phyloP scores from a whole-genome alignment of 2,888 invertebrate species.

The Leptodirus hochenwartii region DNA sequence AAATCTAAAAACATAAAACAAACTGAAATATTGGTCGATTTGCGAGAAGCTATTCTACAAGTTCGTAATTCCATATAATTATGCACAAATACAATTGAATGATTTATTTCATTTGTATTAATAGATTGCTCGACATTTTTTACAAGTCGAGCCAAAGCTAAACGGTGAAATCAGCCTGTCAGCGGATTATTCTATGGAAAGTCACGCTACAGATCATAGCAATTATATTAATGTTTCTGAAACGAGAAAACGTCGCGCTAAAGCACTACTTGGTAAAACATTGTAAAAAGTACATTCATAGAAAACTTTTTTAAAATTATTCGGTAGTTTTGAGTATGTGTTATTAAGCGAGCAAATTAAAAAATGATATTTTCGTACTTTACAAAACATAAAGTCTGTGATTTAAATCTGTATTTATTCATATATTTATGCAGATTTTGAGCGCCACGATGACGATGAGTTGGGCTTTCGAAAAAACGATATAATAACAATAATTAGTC shows the following conservation, averaged over 20 bases:
- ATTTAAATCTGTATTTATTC: slow-evolving; percentile 1
- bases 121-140: slow-evolving; percentile 76
- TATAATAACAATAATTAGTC: slow-evolving; percentile 91
- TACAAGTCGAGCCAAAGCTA: slow-evolving; percentile 78
- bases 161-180: slow-evolving; percentile 59
- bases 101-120: slow-evolving; percentile 10
- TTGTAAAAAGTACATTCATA: too few species aligned
- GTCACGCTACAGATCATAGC: slow-evolving; percentile 85
- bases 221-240: slow-evolving; percentile 86
- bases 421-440: slow-evolving; percentile 53
- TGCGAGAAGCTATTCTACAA: slow-evolving; percentile 88
- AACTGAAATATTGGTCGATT: slow-evolving; percentile 95
- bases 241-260: slow-evolving; percentile 75
- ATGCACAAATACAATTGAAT: not conserved
- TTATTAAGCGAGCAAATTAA: too few species aligned
- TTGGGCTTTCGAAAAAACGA: slow-evolving; percentile 96
- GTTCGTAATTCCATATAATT: slow-evolving; percentile 31
- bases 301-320: too few species aligned
- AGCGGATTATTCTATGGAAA: slow-evolving; percentile 91
- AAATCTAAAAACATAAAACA: slow-evolving; percentile 95
- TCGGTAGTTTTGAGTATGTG: too few species aligned
- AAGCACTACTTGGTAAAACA: slow-evolving; percentile 72
- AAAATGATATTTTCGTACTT: too few species aligned
- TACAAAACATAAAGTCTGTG: too few species aligned
- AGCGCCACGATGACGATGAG: slow-evolving; percentile 95